A percentile compares a stretch with the other conserved stretches of the same genome.
phyloP scores from a whole-genome alignment of 2,113 vertebrate genomes.

The Cyprinus carpio region DNA sequence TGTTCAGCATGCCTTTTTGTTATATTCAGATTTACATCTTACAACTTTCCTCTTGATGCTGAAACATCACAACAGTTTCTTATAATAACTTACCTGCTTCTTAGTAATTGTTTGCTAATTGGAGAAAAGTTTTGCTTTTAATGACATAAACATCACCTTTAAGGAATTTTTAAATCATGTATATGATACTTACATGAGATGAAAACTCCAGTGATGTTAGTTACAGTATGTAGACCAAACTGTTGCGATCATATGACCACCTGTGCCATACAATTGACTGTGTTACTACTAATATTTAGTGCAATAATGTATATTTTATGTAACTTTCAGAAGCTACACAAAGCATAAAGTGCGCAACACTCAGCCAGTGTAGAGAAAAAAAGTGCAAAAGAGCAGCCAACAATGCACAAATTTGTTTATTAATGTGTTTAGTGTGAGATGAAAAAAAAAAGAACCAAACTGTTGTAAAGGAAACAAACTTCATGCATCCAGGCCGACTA shows the following conservation, averaged over 20 bases:
- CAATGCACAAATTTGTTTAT: neutral
- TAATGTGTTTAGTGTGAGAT: too few species aligned
- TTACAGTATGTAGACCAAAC: too few species aligned
- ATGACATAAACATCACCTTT: neutral
- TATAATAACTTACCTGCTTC: neutral
- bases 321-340: neutral
- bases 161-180: neutral
- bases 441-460: neutral
- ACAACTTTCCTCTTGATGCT: neutral
- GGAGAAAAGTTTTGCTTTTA: neutral
- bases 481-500: neutral
- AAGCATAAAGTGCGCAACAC: neutral
- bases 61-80: neutral
- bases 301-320: neutral
- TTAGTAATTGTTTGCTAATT: neutral
- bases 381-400: neutral
- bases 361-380: neutral
- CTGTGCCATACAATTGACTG: too few species aligned
- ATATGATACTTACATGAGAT: neutral
- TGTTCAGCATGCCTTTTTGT: neutral
- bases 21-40: neutral
- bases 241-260: too few species aligned
- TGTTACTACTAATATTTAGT: neutral
- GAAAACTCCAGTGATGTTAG: too few species aligned
- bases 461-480: neutral